These are phyloP conservation scores for Apis cerana DNA, from an alignment of 1,140 invertebrate genomes.

Conservation along the genomic window DNA sequence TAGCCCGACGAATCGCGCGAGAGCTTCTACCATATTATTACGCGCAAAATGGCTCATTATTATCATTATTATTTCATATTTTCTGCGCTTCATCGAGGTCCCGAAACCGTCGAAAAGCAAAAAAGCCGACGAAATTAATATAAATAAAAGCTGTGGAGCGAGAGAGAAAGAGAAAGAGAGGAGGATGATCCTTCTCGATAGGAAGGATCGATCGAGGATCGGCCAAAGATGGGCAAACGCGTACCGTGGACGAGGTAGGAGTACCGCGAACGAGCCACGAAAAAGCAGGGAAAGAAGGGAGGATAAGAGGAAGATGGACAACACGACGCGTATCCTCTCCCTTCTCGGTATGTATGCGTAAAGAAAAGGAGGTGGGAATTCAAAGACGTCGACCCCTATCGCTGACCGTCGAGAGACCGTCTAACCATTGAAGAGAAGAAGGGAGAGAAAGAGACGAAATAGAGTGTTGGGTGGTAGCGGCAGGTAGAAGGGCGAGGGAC, in stretches of 20 bases:
- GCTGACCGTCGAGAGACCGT: slow-evolving; percentile 37
- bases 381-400: slow-evolving; percentile 36
- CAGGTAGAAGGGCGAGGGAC: slow-evolving; percentile 54
- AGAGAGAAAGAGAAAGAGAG: not conserved
- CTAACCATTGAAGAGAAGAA: slow-evolving; percentile 27
- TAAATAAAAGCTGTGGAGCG: slow-evolving; percentile 76
- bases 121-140: slow-evolving; percentile 77
- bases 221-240: slow-evolving; percentile 27
- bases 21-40: slow-evolving; percentile 78
- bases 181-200: slow-evolving; percentile 10
- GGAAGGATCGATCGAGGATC: slow-evolving; percentile 21
- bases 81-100: slow-evolving; percentile 66
- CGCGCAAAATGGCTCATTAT: slow-evolving; percentile 79
- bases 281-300: slow-evolving; percentile 30
- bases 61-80: slow-evolving; percentile 80
- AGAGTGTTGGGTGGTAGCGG: not conserved
- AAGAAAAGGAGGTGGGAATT: slow-evolving; percentile 41
- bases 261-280: slow-evolving; percentile 15
- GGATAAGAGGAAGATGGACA: not conserved
- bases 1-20: slow-evolving; percentile 73
- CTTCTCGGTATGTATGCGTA: not conserved
- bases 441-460: not conserved
- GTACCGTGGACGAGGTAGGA: slow-evolving; percentile 16
- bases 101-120: slow-evolving; percentile 74
- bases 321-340: not conserved